phyloP scores from a whole-genome alignment of 2,888 invertebrate genomes.

The Amphimallon solstitiale region DNA sequence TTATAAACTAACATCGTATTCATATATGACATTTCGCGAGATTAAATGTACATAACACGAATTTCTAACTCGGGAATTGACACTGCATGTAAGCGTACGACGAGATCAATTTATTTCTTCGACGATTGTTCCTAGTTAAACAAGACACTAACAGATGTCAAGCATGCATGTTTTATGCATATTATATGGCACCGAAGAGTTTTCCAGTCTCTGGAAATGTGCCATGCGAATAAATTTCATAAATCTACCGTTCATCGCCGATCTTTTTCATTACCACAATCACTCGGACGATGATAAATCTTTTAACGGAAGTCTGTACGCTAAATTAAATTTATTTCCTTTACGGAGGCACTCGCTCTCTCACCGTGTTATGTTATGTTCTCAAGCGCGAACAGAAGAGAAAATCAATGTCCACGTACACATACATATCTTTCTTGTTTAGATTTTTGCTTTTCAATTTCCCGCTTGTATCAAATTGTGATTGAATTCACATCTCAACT shows the following conservation, averaged over 20 bases:
- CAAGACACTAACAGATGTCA: constrained; percentile 17
- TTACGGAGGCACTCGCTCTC: not conserved
- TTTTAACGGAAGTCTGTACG: constrained; percentile 22
- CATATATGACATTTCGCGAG: too few relatives aligned
- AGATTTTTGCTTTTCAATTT: constrained; percentile 25
- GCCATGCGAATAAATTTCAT: constrained; percentile 28
- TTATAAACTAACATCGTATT: too few relatives aligned
- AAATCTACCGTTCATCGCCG: constrained; percentile 13
- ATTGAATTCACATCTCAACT: constrained; percentile 36
- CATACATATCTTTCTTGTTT: constrained; percentile 33
- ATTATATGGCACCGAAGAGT: constrained; percentile 3
- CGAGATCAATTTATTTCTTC: constrained; percentile 6
- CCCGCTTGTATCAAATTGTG: constrained; percentile 34
- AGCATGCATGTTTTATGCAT: constrained; percentile 19
- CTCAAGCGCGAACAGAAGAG: constrained; percentile 9
- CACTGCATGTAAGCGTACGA: too few relatives aligned
- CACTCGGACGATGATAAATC: constrained; percentile 5
- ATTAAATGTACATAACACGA: too few relatives aligned
- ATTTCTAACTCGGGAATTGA: too few relatives aligned
- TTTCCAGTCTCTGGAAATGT: constrained; percentile 10
- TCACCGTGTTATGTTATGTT: not conserved
- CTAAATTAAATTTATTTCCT: constrained; percentile 29
- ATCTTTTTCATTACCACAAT: constrained; percentile 8
- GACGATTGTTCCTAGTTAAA: not conserved
- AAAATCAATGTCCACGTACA: constrained; percentile 10